Base-by-base conservation (phyloP, 2,113 vertebrate genomes). In the Zingel zingel region DNA sequence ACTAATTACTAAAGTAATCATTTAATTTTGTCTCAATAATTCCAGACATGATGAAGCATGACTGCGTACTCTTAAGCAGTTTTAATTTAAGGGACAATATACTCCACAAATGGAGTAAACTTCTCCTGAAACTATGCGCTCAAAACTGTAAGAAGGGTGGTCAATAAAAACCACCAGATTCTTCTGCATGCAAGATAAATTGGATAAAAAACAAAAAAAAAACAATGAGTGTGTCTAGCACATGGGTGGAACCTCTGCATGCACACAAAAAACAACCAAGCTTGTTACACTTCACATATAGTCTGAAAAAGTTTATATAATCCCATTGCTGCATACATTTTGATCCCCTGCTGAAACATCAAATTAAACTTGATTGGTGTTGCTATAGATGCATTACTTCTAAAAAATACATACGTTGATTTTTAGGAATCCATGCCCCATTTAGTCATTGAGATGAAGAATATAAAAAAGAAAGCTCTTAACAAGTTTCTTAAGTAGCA, bases 11-110 rank as follows among this genome's bases (percentile, higher is more conserved):
- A 36, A 77, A 83, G 69, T 67, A 81, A 79, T 88, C 76, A 85
- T 86, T 88, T 50, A 66, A 83, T 82, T 90, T 86, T 61, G 73
- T 88, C 73, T 78, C 81, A 81, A 82, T 85, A 73, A 86, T 81
- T 88, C 54, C 51, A 83, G 76, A 84, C 68, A 72, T 43, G 1
- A 48, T 70, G 48, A 86, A 78, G 82, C 79, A 83, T 71, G 82
- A 73, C 76, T 84, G 79, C 73, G 80, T 56, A 81, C 58, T 74
- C 74, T 53, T 53, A 63, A 56, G 75, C 69, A 83, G 48, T 23
- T 80, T 75, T 72, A 84, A 89, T 84, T 82, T 72, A 82, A 71
- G 54, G 59, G 66, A 78, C 70, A 85, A 78, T 84, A 78, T 71
- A 65, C 21, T 66, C 4, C 43, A 45, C 43, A 84, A 74, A 80